phyloP scores from a whole-genome alignment of 2,888 invertebrate genomes.

The Gortyna flavago region DNA sequence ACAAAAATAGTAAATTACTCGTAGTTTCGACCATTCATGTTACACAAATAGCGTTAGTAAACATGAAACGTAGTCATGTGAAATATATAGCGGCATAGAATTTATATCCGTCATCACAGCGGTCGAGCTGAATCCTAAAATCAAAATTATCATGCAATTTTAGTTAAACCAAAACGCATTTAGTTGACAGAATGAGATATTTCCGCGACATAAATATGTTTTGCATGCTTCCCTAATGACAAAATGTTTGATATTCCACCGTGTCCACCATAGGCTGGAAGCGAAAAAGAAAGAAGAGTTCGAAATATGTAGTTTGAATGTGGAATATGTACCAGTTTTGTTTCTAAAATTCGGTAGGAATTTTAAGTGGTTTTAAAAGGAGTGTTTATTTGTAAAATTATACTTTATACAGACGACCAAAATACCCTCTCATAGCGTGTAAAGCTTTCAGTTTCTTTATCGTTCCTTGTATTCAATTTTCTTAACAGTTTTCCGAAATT shows the following conservation, averaged over 20 bases:
- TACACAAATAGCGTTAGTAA: conserved; percentile 53
- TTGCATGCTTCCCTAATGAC: conserved; percentile 77
- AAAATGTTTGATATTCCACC: conserved; percentile 73
- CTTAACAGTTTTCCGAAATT: not conserved
- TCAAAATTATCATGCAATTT: conserved; percentile 88
- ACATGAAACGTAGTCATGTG: conserved; percentile 47
- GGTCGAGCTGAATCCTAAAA: conserved; percentile 78
- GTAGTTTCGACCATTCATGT: conserved; percentile 63
- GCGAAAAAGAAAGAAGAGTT: conserved; percentile 65
- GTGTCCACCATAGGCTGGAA: conserved; percentile 60
- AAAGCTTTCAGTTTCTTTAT: not conserved
- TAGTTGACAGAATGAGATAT: conserved; percentile 86
- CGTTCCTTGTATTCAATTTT: not conserved
- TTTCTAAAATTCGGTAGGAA: conserved; percentile 65
- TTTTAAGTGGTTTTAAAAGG: conserved; percentile 77
- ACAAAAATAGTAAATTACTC: conserved; percentile 58
- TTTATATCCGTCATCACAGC: conserved; percentile 79
- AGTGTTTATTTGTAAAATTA: conserved; percentile 41
- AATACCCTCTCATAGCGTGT: not conserved
- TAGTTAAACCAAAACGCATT: conserved; percentile 85
- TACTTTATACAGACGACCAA: not conserved
- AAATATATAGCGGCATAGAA: conserved; percentile 59
- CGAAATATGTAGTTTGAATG: conserved; percentile 59
- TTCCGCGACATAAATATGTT: conserved; percentile 78
- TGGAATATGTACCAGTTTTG: conserved; percentile 50